Evolutionary conservation across 2,113 vertebrate genomes (phyloP), one percentile per base, ranked within the genome.

Genomic region (Columbina picui): DNA sequence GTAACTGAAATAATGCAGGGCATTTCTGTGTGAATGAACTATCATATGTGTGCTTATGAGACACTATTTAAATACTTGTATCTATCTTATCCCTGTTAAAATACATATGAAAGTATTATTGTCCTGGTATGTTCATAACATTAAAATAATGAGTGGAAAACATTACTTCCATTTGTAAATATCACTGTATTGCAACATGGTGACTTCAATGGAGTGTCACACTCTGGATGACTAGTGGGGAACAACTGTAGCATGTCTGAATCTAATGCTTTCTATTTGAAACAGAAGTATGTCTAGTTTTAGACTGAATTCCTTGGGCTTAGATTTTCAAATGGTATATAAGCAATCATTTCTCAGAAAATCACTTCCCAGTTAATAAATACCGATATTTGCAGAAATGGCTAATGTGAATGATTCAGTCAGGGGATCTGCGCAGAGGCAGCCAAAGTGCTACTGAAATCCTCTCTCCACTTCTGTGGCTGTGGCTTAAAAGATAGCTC

Each of bases 361-460:
- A 52, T 68, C 9, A 38, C 14, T 74, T 41, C 18, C 26, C 43
- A 39, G 10, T 63, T 68, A 78, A 78, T 57, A 84, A 68, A 76
- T 65, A 45, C 7, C 63, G 32, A 7, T 81, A 34, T 91, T 84
- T 60, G 20, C 27, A 67, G 32, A 86, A 87, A 55, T 14, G 20
- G 8, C 5, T 77, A 22, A 19, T 0, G 0, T 18, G 39, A 47
- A 30, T 61, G 4, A 8, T 71, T 92, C n/a, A 3, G 82, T 1
- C 45, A n/a, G n/a, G 20, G 43, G n/a, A 12, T 84, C n/a, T 74
- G 29, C 36, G 32, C 26, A 50, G 56, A 27, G 38, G 45, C 29
- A 80, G 36, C 7, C 34, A 32, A 61, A 52, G 22, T 64, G 50
- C 61, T 77, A n/a, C 74, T 64, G 14, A 49, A 92, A 86, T 47